These are phyloP conservation scores for Melanotus villosus DNA, from an alignment of 2,888 invertebrate species.

Conservation along the genomic window DNA sequence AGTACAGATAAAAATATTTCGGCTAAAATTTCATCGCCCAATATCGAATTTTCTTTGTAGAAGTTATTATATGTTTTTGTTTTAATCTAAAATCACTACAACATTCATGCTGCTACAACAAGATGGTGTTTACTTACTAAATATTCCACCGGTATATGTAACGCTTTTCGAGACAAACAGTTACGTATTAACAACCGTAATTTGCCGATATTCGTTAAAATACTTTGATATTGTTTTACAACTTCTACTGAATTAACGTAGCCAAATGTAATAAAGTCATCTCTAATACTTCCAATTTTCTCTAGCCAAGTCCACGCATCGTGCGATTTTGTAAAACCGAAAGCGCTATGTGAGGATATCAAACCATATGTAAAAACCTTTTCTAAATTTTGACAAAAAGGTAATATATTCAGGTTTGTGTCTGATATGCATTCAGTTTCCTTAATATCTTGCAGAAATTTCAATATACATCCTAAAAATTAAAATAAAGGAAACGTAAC, in stretches of 20 bases:
- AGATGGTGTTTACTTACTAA: conserved; percentile 65
- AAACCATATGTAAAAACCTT: conserved; percentile 72
- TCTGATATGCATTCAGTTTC: conserved; percentile 66
- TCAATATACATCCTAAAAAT: conserved; percentile 66
- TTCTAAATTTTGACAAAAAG: conserved; percentile 72
- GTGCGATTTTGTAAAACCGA: conserved; percentile 66
- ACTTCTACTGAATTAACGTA: conserved; percentile 68
- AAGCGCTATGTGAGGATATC: conserved; percentile 63
- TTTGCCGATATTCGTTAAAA: conserved; percentile 67
- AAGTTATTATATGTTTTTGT: conserved; percentile 53
- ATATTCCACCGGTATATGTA: conserved; percentile 71
- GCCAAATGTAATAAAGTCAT: conserved; percentile 57
- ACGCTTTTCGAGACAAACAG: conserved; percentile 70
- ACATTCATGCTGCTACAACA: too few species aligned
- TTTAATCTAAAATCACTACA: conserved; percentile 39
- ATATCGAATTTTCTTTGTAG: conserved; percentile 68
- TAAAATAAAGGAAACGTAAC: neutral
- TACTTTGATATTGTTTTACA: conserved; percentile 66
- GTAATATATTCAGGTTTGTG: conserved; percentile 67
- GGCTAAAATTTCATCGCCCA: conserved; percentile 76
- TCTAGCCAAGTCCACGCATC: conserved; percentile 73
- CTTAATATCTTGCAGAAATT: conserved; percentile 63
- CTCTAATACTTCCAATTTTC: conserved; percentile 65
- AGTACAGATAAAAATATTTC: conserved; percentile 74
- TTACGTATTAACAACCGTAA: conserved; percentile 70